A percentile compares a stretch with the other conserved stretches of the same genome.
Evolutionary conservation across 2,113 vertebrate species (phyloP).

Genomic region (Astur gentilis): DNA sequence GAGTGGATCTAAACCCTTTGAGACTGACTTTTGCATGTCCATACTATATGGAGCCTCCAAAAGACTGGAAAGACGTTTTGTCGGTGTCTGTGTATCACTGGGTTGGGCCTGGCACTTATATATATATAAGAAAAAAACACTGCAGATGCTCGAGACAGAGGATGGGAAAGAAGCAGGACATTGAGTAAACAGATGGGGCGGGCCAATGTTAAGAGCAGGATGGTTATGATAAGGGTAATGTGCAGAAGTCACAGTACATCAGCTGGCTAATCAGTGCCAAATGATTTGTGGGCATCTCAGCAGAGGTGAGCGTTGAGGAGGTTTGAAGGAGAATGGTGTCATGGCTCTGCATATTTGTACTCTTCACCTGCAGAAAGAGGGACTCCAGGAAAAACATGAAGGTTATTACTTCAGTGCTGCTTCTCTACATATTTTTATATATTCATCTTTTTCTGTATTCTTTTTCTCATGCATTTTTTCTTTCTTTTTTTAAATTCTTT

Average conservation of each 20-base stretch:
- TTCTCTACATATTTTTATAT: neutral
- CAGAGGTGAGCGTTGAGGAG: constrained; percentile 40
- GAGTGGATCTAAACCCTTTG: neutral
- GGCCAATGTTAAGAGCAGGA: neutral
- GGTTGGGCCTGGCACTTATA: neutral
- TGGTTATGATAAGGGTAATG: neutral
- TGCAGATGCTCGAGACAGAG: neutral
- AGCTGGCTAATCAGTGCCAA: constrained; percentile 3
- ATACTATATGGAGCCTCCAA: neutral
- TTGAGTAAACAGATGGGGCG: neutral
- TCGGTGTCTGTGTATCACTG: neutral
- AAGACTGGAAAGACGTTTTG: neutral
- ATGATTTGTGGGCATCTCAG: constrained; percentile 22
- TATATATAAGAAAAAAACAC: neutral
- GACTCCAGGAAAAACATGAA: neutral
- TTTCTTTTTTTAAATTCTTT: neutral
- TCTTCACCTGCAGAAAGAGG: neutral
- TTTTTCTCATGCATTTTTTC: neutral
- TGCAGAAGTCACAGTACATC: constrained; percentile 39
- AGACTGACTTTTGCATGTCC: neutral
- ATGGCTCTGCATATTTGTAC: neutral
- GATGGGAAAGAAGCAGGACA: neutral
- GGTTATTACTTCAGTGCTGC: neutral
- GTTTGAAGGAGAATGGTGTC: neutral
- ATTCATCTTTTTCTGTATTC: neutral